phyloP scores from a whole-genome alignment of 2,113 vertebrate genomes.

The Microtus pennsylvanicus region DNA sequence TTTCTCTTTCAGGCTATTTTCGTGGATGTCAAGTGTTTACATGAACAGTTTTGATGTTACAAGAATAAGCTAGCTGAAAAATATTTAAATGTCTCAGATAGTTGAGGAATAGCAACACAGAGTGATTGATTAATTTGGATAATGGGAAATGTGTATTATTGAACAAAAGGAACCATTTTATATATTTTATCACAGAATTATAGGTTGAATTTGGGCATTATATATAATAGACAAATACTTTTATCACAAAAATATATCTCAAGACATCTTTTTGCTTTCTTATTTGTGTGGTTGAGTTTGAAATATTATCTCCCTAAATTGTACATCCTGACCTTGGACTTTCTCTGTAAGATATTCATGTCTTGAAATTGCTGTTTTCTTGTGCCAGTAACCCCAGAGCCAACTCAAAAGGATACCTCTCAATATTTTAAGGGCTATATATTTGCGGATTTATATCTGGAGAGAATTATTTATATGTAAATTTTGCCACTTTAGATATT shows the following conservation, averaged over 20 bases:
- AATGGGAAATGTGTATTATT: background rate
- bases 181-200: background rate
- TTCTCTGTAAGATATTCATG: background rate
- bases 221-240: no score
- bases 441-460: background rate
- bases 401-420: background rate
- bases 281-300: background rate
- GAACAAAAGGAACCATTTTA: background rate
- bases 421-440: background rate
- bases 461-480: background rate
- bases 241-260: background rate
- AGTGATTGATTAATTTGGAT: background rate
- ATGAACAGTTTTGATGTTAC: background rate
- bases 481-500: background rate
- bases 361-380: background rate
- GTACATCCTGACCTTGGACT: background rate
- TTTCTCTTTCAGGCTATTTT: background rate
- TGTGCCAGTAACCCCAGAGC: background rate
- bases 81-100: background rate
- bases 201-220: background rate
- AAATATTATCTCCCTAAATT: background rate
- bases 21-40: background rate
- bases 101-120: background rate
- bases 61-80: background rate
- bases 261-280: background rate